Percentiles rank a stretch among this genome's conserved stretches.
These are phyloP conservation scores for Noctuana brunneofusca DNA, from an alignment of 2,888 invertebrate species.

Conservation along the genomic window DNA sequence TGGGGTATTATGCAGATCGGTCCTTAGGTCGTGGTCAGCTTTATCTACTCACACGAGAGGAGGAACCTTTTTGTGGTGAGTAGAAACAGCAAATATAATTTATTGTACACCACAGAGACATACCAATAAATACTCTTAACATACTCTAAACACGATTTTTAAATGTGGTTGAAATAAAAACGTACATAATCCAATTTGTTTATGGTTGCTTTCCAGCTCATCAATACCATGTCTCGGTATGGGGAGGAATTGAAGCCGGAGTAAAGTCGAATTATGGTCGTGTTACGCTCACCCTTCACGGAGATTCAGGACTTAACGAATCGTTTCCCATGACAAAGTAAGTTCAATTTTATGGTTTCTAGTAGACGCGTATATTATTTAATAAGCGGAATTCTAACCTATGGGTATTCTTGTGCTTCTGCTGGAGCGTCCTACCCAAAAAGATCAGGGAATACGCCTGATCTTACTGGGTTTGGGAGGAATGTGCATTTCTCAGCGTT, in stretches of 20 bases:
- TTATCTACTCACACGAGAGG: conserved; percentile 94
- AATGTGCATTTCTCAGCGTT: no score
- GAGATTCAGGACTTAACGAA: conserved; percentile 92
- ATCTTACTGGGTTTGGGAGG: no score
- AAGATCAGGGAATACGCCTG: no score
- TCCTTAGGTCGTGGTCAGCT: conserved; percentile 92
- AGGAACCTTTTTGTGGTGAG: conserved; percentile 95
- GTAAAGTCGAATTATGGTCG: conserved; percentile 89
- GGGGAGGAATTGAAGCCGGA: conserved; percentile 83
- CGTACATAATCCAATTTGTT: background rate
- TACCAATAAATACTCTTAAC: no score
- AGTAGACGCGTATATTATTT: no score
- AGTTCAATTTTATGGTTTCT: conserved; percentile 45
- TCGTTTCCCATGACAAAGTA: conserved; percentile 94
- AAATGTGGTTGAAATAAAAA: conserved; percentile 6
- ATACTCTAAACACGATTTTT: no score
- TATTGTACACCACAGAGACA: no score
- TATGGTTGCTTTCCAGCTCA: conserved; percentile 83
- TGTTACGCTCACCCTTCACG: conserved; percentile 90
- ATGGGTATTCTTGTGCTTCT: no score
- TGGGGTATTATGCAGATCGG: conserved; percentile 96
- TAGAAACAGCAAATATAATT: no score
- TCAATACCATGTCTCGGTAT: conserved; percentile 92
- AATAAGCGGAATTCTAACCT: no score
- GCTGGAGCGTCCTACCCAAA: no score